Evolutionary conservation across 1,140 invertebrate species (phyloP).

Genomic region (Ditylenchus dipsaci): DNA sequence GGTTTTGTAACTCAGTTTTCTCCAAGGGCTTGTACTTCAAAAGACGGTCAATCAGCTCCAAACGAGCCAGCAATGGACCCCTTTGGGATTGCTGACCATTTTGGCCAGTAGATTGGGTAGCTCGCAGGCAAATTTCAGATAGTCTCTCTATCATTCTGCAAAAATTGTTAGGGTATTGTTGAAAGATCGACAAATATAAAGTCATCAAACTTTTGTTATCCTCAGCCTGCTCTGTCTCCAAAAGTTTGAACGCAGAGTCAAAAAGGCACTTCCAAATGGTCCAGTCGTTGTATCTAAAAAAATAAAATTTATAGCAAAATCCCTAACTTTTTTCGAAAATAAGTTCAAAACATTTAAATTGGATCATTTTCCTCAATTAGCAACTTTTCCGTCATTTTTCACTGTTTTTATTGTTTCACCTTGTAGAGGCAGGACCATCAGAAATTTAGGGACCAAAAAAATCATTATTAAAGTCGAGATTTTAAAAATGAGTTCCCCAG

Average conservation of each 20-base stretch:
- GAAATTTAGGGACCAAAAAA: no score
- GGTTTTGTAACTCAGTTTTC: background rate
- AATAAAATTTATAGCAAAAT: no score
- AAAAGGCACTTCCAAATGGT: constrained; percentile 13
- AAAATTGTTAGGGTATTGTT: background rate
- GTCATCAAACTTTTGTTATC: background rate
- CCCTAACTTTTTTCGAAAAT: no score
- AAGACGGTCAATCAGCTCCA: constrained; percentile 1
- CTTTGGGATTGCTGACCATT: background rate
- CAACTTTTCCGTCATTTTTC: no score
- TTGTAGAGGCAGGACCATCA: no score
- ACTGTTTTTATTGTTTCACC: no score
- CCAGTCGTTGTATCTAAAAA: constrained; percentile 24
- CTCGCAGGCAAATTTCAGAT: background rate
- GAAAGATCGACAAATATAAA: background rate
- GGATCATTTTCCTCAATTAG: no score
- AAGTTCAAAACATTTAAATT: no score
- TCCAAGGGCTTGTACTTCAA: background rate
- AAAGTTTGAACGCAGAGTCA: constrained; percentile 5
- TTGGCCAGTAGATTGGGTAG: background rate
- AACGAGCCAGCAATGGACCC: constrained; percentile 3
- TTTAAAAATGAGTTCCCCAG: no score
- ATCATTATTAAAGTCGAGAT: no score
- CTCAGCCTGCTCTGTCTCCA: background rate
- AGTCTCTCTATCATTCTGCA: background rate